These are phyloP conservation scores for Halcyon senegalensis DNA, from an alignment of 2,113 vertebrate species.

Conservation along the genomic window DNA sequence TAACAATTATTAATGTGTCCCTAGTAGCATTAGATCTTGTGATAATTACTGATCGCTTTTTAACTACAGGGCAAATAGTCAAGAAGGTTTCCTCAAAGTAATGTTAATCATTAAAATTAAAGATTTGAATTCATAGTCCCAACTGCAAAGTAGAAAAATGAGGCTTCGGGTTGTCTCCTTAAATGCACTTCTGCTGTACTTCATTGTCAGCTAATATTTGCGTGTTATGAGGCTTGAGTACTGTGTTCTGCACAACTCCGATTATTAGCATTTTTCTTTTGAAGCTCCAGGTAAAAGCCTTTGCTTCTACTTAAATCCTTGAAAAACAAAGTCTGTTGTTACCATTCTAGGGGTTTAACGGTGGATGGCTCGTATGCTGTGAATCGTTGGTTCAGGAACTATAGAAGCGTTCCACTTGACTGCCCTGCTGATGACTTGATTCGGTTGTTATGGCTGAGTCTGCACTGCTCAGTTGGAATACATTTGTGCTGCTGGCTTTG, in stretches of 20 bases:
- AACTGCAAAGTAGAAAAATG: neutral
- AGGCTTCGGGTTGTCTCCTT: neutral
- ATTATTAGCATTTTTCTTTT: neutral
- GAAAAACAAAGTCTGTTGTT: neutral
- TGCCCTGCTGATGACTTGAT: neutral
- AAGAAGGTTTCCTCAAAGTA: neutral
- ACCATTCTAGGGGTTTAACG: neutral
- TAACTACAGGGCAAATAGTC: neutral
- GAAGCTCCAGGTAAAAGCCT: neutral
- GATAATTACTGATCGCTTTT: neutral
- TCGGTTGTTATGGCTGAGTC: neutral
- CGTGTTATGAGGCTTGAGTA: neutral
- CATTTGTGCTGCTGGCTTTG: neutral
- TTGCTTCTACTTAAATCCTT: neutral
- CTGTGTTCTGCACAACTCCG: neutral
- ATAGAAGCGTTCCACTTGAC: neutral
- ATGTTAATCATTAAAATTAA: neutral
- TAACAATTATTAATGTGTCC: neutral
- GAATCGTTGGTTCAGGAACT: neutral
- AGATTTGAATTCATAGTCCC: neutral
- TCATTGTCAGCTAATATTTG: neutral
- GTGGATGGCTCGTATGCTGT: neutral
- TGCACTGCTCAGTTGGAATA: neutral
- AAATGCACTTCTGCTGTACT: neutral
- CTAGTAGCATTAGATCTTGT: neutral